Base-by-base conservation (phyloP, 1,140 invertebrate genomes). In the Streblospio benedicti region DNA sequence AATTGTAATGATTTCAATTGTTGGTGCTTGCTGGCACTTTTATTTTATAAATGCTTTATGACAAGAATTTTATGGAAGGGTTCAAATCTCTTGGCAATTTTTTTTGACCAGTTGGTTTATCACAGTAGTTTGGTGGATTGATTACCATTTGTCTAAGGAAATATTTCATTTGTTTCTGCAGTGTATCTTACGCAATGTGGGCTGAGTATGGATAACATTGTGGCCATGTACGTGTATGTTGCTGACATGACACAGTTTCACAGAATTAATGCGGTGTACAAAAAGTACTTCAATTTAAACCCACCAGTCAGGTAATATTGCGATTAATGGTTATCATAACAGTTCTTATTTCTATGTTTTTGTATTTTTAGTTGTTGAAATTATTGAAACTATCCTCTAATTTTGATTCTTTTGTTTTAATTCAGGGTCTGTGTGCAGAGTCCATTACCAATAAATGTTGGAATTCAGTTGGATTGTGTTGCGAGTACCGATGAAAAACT, bases 361-460 rank as follows among this genome's bases (percentile, higher is more conserved):
- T 9, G 2, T 16, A n/a, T n/a, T n/a, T n/a, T n/a, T n/a, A n/a
- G n/a, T n/a, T 57, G n/a, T 25, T 16, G 2, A 14, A 30, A 50
- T 23, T 23, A 9, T 38, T 9, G n/a, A 38, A 9, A n/a, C n/a
- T 38, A 9, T n/a, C 35, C 9, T 38, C 35, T 9, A 9, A 38
- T 38, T 38, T 38, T n/a, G 9, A 9, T 9, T 38, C 35, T 38
- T 9, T 38, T 9, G n/a, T 38, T 38, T 38, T 58, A 32, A 62
- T 68, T n/a, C 41, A 83, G 92, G 58, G 87, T 91, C 23, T 94
- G 91, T 75, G 87, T 94, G 2, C 85, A 93, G 75, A 86, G 86
- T 60, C 85, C 86, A 16, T 76, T 93, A 49, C 83, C 86, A 4
- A 73, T 79, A 32, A 83, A 85, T 63, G 83, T 86, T 60, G 85